phyloP scores from a whole-genome alignment of 2,888 invertebrate species.

The Trissolcus brochymenae region DNA sequence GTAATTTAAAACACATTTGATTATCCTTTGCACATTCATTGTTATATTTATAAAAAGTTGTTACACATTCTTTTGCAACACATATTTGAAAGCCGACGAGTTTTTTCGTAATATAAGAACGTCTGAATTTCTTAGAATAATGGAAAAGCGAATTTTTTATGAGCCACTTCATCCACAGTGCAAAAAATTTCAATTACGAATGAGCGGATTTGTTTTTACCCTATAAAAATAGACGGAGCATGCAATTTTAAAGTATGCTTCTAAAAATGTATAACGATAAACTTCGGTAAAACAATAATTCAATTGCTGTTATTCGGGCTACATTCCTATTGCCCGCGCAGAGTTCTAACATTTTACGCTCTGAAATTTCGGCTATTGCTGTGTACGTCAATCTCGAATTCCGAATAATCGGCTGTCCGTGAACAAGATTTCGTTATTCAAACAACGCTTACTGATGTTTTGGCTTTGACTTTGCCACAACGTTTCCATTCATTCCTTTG shows the following conservation, averaged over 20 bases:
- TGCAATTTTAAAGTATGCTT: constrained; percentile 1
- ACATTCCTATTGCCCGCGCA: constrained; percentile 39
- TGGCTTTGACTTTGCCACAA: constrained; percentile 53
- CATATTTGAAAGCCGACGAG: neutral
- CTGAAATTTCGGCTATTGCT: constrained; percentile 46
- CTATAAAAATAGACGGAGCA: neutral
- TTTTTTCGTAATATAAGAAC: neutral
- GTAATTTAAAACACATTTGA: neutral
- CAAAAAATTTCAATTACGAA: neutral
- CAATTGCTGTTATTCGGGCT: constrained; percentile 36
- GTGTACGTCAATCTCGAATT: constrained; percentile 48
- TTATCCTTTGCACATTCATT: no score
- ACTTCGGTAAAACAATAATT: constrained; percentile 24
- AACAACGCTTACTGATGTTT: constrained; percentile 61
- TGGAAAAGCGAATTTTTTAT: neutral
- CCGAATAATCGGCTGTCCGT: constrained; percentile 60
- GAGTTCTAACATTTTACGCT: constrained; percentile 41
- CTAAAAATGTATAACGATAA: constrained; percentile 21
- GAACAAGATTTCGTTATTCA: constrained; percentile 68
- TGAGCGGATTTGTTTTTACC: neutral
- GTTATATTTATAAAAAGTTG: neutral
- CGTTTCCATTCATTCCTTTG: constrained; percentile 57
- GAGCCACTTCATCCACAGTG: constrained; percentile 5
- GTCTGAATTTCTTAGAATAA: constrained; percentile 2
- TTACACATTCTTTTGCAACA: neutral